A percentile compares a stretch with the other conserved stretches of the same genome.
These are phyloP conservation scores for Cherax destructor DNA, from an alignment of 1,140 invertebrate genomes.

Conservation along the genomic window DNA sequence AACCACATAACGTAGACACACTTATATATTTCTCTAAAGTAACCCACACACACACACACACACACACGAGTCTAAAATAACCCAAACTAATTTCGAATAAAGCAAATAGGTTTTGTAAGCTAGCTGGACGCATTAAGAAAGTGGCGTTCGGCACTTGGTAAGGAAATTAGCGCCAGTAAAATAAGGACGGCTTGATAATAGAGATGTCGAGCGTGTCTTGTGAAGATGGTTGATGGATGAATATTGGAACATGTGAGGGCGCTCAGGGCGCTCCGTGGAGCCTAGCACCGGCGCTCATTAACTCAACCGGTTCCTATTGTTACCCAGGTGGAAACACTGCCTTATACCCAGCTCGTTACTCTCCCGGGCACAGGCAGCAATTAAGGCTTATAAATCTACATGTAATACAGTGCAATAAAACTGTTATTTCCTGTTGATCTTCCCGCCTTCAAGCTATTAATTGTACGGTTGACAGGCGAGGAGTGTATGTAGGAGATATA, in stretches of 20 bases:
- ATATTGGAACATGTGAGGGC: not conserved
- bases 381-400: constrained; percentile 11
- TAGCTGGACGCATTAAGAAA: too few relatives aligned
- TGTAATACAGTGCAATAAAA: not conserved
- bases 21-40: too few relatives aligned
- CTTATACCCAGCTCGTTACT: not conserved
- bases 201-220: not conserved
- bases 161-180: too few relatives aligned
- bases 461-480: not conserved
- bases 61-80: too few relatives aligned
- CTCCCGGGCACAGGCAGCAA: not conserved
- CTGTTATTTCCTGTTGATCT: not conserved
- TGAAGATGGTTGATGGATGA: not conserved
- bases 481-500: not conserved
- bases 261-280: not conserved
- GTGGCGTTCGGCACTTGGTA: too few relatives aligned
- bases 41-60: not conserved
- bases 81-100: too few relatives aligned
- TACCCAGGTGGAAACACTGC: not conserved
- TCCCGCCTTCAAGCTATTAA: not conserved
- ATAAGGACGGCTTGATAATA: not conserved
- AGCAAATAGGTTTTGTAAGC: too few relatives aligned
- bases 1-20: too few relatives aligned
- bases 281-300: not conserved
- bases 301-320: not conserved